These are phyloP conservation scores for Brachionichthys hirsutus DNA, from an alignment of 2,113 vertebrate species.

Conservation along the genomic window DNA sequence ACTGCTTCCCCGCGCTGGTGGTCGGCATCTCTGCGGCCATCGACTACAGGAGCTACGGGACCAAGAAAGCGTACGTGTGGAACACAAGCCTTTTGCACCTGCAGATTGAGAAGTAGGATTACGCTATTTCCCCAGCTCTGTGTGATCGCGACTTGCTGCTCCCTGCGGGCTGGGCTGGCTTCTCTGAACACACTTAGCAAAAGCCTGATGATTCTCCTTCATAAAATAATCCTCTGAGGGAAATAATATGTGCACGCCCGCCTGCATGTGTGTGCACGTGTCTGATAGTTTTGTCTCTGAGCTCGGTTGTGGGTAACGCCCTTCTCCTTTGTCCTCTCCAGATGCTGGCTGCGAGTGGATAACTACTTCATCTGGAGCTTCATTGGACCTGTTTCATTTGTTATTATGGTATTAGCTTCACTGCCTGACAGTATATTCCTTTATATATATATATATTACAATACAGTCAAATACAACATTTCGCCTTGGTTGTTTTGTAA, in stretches of 20 bases:
- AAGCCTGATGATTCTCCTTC: conserved; percentile 75
- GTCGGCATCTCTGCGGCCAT: conserved; percentile 91
- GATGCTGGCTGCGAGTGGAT: conserved; percentile 92
- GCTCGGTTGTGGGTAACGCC: conserved; percentile 47
- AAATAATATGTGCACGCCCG: conserved; percentile 44
- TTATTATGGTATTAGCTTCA: conserved; percentile 86
- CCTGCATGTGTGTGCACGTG: conserved; percentile 8
- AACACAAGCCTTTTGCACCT: conserved; percentile 72
- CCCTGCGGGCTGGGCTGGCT: conserved; percentile 57
- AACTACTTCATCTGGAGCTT: conserved; percentile 98
- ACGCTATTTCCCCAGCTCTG: conserved; percentile 59
- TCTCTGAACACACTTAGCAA: conserved; percentile 71
- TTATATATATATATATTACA: conserved; percentile 13
- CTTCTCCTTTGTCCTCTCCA: conserved; percentile 66
- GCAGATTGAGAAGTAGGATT: conserved; percentile 73
- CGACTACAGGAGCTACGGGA: conserved; percentile 94
- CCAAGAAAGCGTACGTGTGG: conserved; percentile 90
- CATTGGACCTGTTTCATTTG: conserved; percentile 91
- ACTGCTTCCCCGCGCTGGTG: conserved; percentile 91
- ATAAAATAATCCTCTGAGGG: conserved; percentile 65
- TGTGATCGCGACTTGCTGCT: conserved; percentile 58
- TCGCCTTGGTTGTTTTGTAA: conserved; percentile 6
- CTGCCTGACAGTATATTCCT: conserved; percentile 39
- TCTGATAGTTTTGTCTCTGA: conserved; percentile 25
- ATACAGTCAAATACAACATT: conserved; percentile 25